Conservation (phyloP, 2,888 invertebrate species). For the Mactromeris polynyma region DNA sequence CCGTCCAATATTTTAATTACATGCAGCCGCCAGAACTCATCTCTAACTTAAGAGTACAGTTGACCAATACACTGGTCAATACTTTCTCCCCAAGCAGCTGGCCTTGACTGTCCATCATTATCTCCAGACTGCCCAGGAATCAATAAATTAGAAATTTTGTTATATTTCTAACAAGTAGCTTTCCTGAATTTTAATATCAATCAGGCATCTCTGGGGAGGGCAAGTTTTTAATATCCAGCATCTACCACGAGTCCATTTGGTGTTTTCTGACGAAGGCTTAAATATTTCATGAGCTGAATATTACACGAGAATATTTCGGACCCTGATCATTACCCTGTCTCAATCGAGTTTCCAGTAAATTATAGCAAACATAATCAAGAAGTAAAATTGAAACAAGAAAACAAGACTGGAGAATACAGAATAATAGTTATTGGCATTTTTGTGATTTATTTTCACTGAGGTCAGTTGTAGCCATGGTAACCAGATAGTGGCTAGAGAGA, state of each 20-base stretch:
- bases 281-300: conserved; percentile 38
- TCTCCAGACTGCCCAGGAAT: conserved; percentile 40
- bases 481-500: conserved; percentile 66
- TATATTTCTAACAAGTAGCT: conserved; percentile 50
- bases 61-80: conserved; percentile 48
- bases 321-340: conserved; percentile 22
- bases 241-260: conserved; percentile 32
- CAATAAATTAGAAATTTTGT: conserved; percentile 67
- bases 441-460: conserved; percentile 72
- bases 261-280: background rate
- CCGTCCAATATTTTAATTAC: conserved; percentile 22
- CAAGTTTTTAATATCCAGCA: conserved; percentile 49
- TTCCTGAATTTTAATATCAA: conserved; percentile 66
- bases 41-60: background rate
- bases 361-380: conserved; percentile 60
- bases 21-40: conserved; percentile 15
- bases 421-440: conserved; percentile 73
- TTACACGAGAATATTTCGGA: conserved; percentile 26
- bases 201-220: conserved; percentile 28
- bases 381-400: conserved; percentile 72
- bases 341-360: conserved; percentile 56
- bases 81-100: conserved; percentile 29
- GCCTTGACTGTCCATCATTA: conserved; percentile 36
- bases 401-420: conserved; percentile 64
- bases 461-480: conserved; percentile 69